phyloP scores from a whole-genome alignment of 2,113 vertebrate species.

The Todiramphus chloris region DNA sequence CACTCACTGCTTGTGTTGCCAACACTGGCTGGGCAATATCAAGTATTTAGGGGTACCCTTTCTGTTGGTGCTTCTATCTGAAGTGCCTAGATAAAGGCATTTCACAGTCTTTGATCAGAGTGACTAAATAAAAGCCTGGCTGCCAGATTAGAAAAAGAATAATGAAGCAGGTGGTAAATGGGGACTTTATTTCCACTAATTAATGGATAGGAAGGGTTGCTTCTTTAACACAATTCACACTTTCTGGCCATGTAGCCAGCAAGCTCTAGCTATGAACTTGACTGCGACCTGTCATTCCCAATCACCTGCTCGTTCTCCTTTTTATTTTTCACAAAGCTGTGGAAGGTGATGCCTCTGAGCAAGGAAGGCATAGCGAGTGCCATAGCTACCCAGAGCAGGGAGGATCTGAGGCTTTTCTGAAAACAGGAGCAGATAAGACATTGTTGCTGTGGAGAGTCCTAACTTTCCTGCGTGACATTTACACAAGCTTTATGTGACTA shows the following conservation, averaged over 20 bases:
- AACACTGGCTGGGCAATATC: neutral
- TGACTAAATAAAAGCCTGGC: neutral
- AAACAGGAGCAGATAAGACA: neutral
- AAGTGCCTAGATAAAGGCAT: neutral
- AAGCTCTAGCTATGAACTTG: neutral
- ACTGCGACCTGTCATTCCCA: neutral
- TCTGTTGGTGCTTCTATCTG: neutral
- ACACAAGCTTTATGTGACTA: slow-evolving; percentile 12
- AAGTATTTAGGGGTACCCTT: neutral
- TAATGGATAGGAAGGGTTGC: neutral
- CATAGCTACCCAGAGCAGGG: rapidly evolving
- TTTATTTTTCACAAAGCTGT: neutral
- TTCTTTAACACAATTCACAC: neutral
- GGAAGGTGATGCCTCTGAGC: neutral
- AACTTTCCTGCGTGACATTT: neutral
- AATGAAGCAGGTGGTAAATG: neutral
- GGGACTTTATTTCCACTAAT: neutral
- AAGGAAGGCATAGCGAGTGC: rapidly evolving
- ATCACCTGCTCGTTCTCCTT: neutral
- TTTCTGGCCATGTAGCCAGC: neutral
- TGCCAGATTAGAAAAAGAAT: neutral
- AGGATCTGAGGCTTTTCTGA: neutral
- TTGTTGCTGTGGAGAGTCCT: neutral
- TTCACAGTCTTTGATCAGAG: neutral
- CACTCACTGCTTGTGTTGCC: rapidly evolving